phyloP scores from a whole-genome alignment of 2,797 vertebrate species.

The Enteromius anoplus region DNA sequence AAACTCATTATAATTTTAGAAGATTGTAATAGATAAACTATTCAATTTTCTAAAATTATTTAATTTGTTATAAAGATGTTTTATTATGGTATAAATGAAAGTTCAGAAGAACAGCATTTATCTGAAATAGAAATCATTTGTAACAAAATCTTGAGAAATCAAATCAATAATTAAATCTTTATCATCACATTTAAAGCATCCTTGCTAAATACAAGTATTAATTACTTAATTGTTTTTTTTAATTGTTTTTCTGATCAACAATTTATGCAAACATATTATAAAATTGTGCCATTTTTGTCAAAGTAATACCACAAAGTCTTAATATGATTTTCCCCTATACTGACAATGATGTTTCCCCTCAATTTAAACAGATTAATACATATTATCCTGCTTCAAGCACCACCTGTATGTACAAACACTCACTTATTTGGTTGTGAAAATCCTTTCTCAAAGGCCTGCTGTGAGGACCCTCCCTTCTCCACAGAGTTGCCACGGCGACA shows the following conservation, averaged over 20 bases:
- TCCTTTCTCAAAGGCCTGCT: constrained; percentile 85
- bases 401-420: constrained; percentile 49
- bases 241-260: too few relatives aligned
- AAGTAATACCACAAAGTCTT: neutral
- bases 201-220: neutral
- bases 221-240: neutral
- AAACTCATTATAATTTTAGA: neutral
- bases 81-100: neutral
- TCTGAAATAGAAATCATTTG: neutral
- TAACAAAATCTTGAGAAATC: neutral
- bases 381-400: neutral
- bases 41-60: neutral
- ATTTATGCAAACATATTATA: neutral
- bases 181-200: neutral
- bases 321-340: neutral
- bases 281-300: neutral
- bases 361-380: neutral
- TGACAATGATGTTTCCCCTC: neutral
- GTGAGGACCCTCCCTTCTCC: constrained; percentile 90
- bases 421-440: constrained; percentile 87
- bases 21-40: neutral
- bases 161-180: too few relatives aligned
- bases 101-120: neutral
- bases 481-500: constrained; percentile 93
- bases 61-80: neutral